Evolutionary conservation across 2,888 invertebrate genomes (phyloP), one percentile per base, ranked within the genome.

Genomic region (Drosophila fungiperda): DNA sequence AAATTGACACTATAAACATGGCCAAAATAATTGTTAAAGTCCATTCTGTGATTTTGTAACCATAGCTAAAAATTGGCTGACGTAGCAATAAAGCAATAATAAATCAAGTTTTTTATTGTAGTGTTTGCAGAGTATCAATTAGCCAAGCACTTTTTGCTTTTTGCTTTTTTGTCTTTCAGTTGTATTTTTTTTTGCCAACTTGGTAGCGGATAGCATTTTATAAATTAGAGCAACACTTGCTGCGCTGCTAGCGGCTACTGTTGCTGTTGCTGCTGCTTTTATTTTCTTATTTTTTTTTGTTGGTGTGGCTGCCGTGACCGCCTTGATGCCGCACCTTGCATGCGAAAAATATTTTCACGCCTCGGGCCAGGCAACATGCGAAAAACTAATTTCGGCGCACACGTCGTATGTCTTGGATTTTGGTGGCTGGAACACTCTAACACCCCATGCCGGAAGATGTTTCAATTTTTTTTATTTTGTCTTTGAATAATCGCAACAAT

Each of bases 211-310:
- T 87, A 89, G 80, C 80, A 70, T 87, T 85, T 85, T 90, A 87
- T 90, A 88, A 87, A 87, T 87, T 86, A 80, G 90, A 87, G 87
- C 90, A 87, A 83, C 89, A 87, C 90, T 86, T 86, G 86, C 77
- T 78, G 73, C 61, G 76, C 74, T 84, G 75, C 79, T 74, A 50
- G 52, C 68, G 70, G 68, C 66, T 17, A 45, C 52, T 54, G 48
- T 23, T 62, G 60, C 38, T 48, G 42, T 4, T 67, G 52, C 7
- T 50, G 66, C 12, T 42, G 49, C 33, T 54, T 52, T 68, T 42
- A 26, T 65, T 26, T 26, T 2, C 2, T 26, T 26, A 23, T 66
- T 23, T 62, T 71, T 26, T 70, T 66, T 23, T 73, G 53, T 8
- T 68, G 63, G 29, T 72, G 75, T 52, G 40, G 70, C 17, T 72